These are phyloP conservation scores for Dryococelus australis DNA, from an alignment of 2,888 invertebrate species.

Conservation along the genomic window DNA sequence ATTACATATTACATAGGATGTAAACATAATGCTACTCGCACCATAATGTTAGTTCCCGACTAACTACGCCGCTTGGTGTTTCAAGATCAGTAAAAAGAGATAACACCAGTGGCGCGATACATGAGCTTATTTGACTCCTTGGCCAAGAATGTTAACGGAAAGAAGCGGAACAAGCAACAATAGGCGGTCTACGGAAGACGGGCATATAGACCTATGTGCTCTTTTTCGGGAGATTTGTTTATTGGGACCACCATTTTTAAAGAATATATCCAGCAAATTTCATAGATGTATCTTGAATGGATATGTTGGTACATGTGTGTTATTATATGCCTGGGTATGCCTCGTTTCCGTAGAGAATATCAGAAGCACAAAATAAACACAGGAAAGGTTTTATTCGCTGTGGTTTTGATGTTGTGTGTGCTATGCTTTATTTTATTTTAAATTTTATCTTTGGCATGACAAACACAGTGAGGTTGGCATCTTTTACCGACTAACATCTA, in stretches of 20 bases:
- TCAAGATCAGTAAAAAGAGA: too few relatives aligned
- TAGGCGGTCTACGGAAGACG: slow-evolving; percentile 20
- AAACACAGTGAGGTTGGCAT: not conserved
- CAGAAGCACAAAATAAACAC: not conserved
- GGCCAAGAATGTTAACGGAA: too few relatives aligned
- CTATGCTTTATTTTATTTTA: not conserved
- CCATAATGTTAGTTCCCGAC: too few relatives aligned
- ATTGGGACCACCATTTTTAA: slow-evolving; percentile 5
- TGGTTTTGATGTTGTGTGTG: not conserved
- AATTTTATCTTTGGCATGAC: not conserved
- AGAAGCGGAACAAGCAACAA: too few relatives aligned
- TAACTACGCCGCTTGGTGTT: too few relatives aligned
- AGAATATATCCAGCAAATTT: slow-evolving; percentile 17
- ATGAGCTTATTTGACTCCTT: too few relatives aligned
- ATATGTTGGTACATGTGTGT: too few relatives aligned
- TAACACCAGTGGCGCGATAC: too few relatives aligned
- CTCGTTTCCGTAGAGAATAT: not conserved
- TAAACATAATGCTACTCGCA: too few relatives aligned
- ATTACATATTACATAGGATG: too few relatives aligned
- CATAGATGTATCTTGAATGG: not conserved
- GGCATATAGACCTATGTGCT: not conserved
- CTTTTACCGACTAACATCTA: not conserved
- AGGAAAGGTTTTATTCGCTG: too few relatives aligned
- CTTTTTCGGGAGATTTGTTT: slow-evolving; percentile 1
- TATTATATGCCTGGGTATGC: too few relatives aligned